phyloP scores from a whole-genome alignment of 1,140 invertebrate genomes.

The Papilio polyxenes region DNA sequence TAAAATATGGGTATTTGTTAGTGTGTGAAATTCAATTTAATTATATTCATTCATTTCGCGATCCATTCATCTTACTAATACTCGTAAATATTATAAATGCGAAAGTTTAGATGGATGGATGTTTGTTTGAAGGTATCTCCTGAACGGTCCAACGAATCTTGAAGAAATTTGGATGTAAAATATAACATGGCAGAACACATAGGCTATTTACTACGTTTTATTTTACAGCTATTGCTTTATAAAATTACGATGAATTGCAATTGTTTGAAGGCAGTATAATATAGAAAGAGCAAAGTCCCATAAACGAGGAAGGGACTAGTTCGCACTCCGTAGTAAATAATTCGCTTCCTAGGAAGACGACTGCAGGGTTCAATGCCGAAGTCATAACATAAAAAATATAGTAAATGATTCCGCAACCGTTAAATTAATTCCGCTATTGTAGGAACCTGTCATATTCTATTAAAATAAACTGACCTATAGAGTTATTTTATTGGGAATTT shows the following conservation, averaged over 20 bases:
- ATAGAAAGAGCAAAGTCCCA: background rate
- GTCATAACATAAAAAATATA: background rate
- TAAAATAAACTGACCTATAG: background rate
- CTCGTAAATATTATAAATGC: no score
- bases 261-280: background rate
- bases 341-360: constrained; percentile 17
- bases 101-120: no score
- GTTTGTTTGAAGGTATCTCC: no score
- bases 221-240: background rate
- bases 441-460: background rate
- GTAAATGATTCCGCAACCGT: background rate
- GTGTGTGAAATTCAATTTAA: no score
- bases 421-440: constrained; percentile 5
- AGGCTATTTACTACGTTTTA: no score
- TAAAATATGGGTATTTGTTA: no score
- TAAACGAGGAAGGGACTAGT: constrained; percentile 5
- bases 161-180: no score
- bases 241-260: background rate
- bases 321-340: background rate
- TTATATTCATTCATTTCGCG: no score
- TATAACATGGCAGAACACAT: background rate
- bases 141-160: no score
- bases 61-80: no score
- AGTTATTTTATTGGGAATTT: background rate
- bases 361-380: constrained; percentile 15